Base-by-base conservation (phyloP, 2,113 vertebrate genomes). In the Galbula dea region DNA sequence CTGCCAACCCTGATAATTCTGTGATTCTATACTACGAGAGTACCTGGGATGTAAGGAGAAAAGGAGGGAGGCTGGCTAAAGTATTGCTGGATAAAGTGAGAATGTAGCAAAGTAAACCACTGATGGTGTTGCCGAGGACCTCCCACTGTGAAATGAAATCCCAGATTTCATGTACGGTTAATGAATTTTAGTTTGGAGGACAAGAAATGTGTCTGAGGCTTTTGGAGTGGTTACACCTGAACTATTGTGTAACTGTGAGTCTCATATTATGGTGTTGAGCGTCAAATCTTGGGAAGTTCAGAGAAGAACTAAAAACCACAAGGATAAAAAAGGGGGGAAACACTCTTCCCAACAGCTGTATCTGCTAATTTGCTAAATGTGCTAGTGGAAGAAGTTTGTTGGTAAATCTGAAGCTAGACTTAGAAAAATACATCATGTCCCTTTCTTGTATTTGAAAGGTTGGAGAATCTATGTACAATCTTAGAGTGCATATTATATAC, bases 121-220 rank as follows among this genome's bases (percentile, higher is more conserved):
- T 43, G 20, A 13, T 7, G 54, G 37, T 36, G 15, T 23, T 41
- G 52, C 29, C 30, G 26, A 66, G 49, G 55, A 66, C 72, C 30
- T 11, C 71, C 13, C 2, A 2, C 27, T 36, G 20, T 37, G 27
- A n/a, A n/a, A n/a, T n/a, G n/a, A n/a, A 9, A 59, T 75, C 37
- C 71, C 43, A 43, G 15, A 73, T 73, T 73, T 77, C 54, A 58
- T 0, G 1, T 83, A 61, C 12, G 22, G 7, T 11, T 69, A 59
- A 49, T 52, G 39, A 55, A 48, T 45, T 24, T 41, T 51, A 51
- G 18, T 46, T 79, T 63, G 61, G 34, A 43, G n/a, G 15, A 51
- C 0, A 12, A 18, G 41, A 51, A 48, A 55, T 0, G 0, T 59
- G 37, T 36, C 59, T 37, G 34, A 77, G 72, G 46, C 54, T 74